Evolutionary conservation across 1,140 invertebrate species (phyloP).

Genomic region (Xylocopa sonorina): DNA sequence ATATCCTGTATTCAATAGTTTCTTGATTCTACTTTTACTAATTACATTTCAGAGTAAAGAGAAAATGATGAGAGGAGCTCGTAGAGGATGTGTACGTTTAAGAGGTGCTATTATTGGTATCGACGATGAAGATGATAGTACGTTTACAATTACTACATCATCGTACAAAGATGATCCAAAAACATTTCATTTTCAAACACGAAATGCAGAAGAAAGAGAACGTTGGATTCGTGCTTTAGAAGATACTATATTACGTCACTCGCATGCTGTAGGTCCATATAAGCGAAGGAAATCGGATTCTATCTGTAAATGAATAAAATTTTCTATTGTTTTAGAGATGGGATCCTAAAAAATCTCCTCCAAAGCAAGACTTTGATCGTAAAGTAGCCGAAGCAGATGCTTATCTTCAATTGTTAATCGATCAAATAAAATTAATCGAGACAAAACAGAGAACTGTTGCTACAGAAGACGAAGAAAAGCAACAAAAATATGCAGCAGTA

Average conservation of each 20-base stretch:
- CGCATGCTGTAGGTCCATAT: slow-evolving; percentile 82
- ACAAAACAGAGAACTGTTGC: slow-evolving; percentile 65
- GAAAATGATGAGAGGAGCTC: slow-evolving; percentile 98
- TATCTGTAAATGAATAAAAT: background rate
- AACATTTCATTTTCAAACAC: slow-evolving; percentile 98
- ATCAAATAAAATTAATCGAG: slow-evolving; percentile 90
- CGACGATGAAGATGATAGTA: slow-evolving; percentile 99
- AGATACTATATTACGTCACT: slow-evolving; percentile 94
- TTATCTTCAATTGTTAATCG: slow-evolving; percentile 97
- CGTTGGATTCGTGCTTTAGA: slow-evolving; percentile 97
- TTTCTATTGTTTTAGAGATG: slow-evolving; percentile 78
- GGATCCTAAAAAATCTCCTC: slow-evolving; percentile 84
- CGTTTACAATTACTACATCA: slow-evolving; percentile 97
- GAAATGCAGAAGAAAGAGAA: slow-evolving; percentile 96
- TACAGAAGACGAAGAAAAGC: slow-evolving; percentile 73
- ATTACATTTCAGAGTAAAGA: slow-evolving; percentile 93
- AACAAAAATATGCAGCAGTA: slow-evolving; percentile 75
- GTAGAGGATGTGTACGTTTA: slow-evolving; percentile 96
- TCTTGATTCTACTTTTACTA: background rate
- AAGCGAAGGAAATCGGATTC: background rate
- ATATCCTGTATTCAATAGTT: background rate
- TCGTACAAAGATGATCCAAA: slow-evolving; percentile 91
- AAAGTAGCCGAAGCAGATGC: slow-evolving; percentile 97
- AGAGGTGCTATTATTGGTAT: slow-evolving; percentile 98
- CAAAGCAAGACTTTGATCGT: slow-evolving; percentile 92